Percentiles rank a stretch among this genome's conserved stretches.
Conservation (phyloP, 1,140 invertebrate genomes). For the Cyclina sinensis region DNA sequence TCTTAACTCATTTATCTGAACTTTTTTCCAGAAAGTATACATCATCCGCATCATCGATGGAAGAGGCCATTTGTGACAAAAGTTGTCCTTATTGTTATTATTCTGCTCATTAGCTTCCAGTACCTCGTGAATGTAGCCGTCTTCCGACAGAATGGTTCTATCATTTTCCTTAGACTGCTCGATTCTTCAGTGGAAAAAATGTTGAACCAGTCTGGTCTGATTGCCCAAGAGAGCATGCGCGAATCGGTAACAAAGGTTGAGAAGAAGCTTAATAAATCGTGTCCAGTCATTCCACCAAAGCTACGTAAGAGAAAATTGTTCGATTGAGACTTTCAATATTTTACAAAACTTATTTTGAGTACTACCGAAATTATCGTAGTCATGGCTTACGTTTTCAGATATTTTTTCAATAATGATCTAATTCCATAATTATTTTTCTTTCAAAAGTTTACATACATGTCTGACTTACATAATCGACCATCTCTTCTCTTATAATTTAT, state of each 20-base stretch:
- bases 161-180: background rate
- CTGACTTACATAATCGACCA: no score
- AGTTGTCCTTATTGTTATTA: slow-evolving; percentile 1
- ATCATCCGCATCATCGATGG: background rate
- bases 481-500: no score
- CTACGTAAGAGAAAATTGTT: slow-evolving; percentile 33
- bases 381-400: no score
- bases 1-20: no score
- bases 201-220: background rate
- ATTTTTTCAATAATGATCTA: no score
- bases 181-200: slow-evolving; percentile 6
- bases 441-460: no score
- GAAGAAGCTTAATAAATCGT: slow-evolving; percentile 7
- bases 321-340: no score
- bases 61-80: background rate
- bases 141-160: background rate
- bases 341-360: no score
- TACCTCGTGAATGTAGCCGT: slow-evolving; percentile 38
- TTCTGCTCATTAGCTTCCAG: slow-evolving; percentile 14
- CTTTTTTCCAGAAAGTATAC: slow-evolving; percentile 29
- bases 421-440: no score
- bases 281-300: slow-evolving; percentile 28
- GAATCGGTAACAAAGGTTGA: background rate
- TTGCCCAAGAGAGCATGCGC: background rate
- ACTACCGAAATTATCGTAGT: no score